Base-by-base conservation (phyloP, 1,140 invertebrate genomes). In the Tetraneura akinire region DNA sequence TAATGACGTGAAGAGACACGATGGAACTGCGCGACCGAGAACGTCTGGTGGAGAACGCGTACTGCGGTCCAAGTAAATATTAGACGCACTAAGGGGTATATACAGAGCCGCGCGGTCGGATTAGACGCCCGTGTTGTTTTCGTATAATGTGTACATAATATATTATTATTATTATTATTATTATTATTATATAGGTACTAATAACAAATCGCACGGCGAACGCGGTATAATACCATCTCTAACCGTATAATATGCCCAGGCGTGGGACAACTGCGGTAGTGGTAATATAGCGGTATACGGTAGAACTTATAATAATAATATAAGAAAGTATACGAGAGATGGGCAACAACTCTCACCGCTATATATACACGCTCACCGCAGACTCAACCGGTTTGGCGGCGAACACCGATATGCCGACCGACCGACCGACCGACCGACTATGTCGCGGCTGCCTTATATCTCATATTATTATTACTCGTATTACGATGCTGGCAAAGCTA, bases 251-350 rank as follows among this genome's bases (percentile, higher is more conserved):
- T n/a, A n/a, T n/a, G n/a, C n/a, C n/a, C n/a, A n/a, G 18, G 21
- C 8, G 62, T 26, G 8, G 66, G 37, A 68, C n/a, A n/a, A 26
- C 47, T 49, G 45, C 26, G 14, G 29, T 47, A 49, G 66, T 70
- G 29, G 16, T 26, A 71, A 29, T n/a, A n/a, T n/a, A n/a, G 51
- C 18, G 51, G 51, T 53, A 53, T 26, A 49, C n/a, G n/a, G 16
- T 49, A 29, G 11, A 29, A 37, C 32, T 37, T 37, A 37, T 37
- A 37, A 26, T 49, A 71, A 29, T 26, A 70, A 26, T 49, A 71
- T 71, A 71, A 71, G 68, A 71, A 71, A 71, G 68, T 37, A 37
- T 37, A 32, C 68, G 16, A 49, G 45, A 47, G 68, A 51, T 71
- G 45, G 68, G 18, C 42, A 26, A 18, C 14, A 29, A 68, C 66